Conservation (phyloP, 1,140 invertebrate genomes). For the Drosophila tristis region DNA sequence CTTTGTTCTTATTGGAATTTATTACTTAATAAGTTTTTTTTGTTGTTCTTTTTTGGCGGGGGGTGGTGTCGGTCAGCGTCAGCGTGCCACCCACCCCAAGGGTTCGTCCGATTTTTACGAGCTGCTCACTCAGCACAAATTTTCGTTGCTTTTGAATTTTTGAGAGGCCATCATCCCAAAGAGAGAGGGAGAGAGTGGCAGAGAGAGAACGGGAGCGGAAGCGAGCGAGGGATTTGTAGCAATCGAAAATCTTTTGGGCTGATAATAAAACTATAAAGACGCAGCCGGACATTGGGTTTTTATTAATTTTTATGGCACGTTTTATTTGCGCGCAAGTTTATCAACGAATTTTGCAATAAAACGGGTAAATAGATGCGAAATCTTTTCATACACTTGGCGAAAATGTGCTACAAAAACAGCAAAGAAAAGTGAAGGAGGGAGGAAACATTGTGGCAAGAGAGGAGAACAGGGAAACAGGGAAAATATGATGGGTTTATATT, state of each 20-base stretch:
- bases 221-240: conserved; percentile 15
- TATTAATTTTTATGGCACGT: conserved; percentile 78
- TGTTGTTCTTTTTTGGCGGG: conserved; percentile 7
- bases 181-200: too few relatives aligned
- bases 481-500: too few relatives aligned
- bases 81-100: neutral
- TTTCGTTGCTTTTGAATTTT: conserved; percentile 61
- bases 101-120: conserved; percentile 62
- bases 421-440: too few relatives aligned
- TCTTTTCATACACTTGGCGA: too few relatives aligned
- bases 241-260: conserved; percentile 44
- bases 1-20: conserved; percentile 80
- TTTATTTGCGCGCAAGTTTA: conserved; percentile 59
- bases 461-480: too few relatives aligned
- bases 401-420: too few relatives aligned
- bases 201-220: too few relatives aligned
- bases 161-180: conserved; percentile 33
- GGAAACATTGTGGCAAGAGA: too few relatives aligned
- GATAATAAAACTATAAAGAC: conserved; percentile 80
- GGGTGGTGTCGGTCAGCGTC: neutral
- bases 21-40: conserved; percentile 78
- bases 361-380: conserved; percentile 56
- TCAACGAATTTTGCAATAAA: conserved; percentile 66
- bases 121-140: conserved; percentile 62
- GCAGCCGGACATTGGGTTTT: conserved; percentile 38